phyloP scores from a whole-genome alignment of 2,888 invertebrate species.

The Stratiomys singularior region DNA sequence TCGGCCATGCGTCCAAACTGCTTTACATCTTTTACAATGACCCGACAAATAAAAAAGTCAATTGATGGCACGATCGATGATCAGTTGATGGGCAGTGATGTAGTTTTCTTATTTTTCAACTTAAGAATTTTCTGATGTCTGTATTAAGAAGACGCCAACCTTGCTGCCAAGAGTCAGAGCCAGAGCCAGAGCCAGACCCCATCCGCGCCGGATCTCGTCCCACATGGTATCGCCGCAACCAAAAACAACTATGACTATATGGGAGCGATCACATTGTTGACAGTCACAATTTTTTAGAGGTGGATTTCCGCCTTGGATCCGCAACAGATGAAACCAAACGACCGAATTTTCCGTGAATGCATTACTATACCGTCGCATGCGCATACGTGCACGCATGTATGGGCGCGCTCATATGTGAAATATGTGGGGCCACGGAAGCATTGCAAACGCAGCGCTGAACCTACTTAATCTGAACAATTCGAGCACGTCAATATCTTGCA shows the following conservation, averaged over 20 bases:
- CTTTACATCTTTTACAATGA: background rate
- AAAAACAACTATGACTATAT: background rate
- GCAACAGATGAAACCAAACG: slow-evolving; percentile 10
- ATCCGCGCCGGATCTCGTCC: background rate
- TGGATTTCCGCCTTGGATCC: background rate
- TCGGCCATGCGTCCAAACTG: slow-evolving; percentile 4
- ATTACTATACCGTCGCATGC: too few relatives aligned
- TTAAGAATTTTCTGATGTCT: slow-evolving; percentile 40
- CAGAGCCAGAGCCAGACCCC: too few relatives aligned
- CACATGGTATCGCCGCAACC: background rate
- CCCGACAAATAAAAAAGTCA: background rate
- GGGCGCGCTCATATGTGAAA: too few relatives aligned
- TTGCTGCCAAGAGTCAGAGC: too few relatives aligned
- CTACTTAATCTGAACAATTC: slow-evolving; percentile 28
- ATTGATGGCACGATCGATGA: slow-evolving; percentile 41
- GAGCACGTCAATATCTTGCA: slow-evolving; percentile 38
- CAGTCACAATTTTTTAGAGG: slow-evolving; percentile 17
- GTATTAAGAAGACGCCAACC: slow-evolving; percentile 16
- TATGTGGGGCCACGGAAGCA: too few relatives aligned
- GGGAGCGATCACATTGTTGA: slow-evolving; percentile 26
- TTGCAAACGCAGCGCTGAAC: background rate
- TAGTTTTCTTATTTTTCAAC: slow-evolving; percentile 9
- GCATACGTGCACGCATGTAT: too few relatives aligned
- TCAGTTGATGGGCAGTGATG: slow-evolving; percentile 32
- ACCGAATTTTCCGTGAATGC: background rate